phyloP scores from a whole-genome alignment of 2,113 vertebrate genomes.

The Oenanthe melanoleuca region DNA sequence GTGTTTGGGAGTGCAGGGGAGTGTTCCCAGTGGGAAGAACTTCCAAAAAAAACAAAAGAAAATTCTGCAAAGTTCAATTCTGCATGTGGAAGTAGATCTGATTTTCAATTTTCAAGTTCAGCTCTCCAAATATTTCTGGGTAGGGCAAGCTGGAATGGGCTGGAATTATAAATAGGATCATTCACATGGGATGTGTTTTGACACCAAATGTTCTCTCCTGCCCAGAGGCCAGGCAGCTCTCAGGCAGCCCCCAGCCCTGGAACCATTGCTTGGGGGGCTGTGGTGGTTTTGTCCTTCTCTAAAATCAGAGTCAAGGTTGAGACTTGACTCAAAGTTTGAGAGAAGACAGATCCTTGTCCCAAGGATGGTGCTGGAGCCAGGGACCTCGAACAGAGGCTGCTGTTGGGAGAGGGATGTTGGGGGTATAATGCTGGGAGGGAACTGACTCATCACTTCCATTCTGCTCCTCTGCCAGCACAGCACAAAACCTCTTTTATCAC shows the following conservation, averaged over 20 bases:
- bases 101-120: background rate
- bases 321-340: background rate
- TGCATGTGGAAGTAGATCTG: background rate
- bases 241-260: background rate
- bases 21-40: background rate
- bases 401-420: background rate
- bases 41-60: background rate
- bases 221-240: background rate
- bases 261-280: background rate
- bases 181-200: background rate
- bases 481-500: constrained; percentile 47
- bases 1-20: background rate
- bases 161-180: background rate
- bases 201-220: background rate
- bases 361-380: background rate
- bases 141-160: background rate
- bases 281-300: background rate
- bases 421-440: background rate
- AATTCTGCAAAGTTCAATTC: background rate
- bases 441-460: constrained; percentile 48
- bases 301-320: background rate
- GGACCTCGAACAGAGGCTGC: constrained; percentile 10
- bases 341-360: constrained; percentile 42
- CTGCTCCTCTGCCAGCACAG: constrained; percentile 27
- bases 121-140: background rate